Evolutionary conservation across 2,888 invertebrate species (phyloP), one percentile per base, ranked within the genome.

Genomic region (Dichetophora obliterata): DNA sequence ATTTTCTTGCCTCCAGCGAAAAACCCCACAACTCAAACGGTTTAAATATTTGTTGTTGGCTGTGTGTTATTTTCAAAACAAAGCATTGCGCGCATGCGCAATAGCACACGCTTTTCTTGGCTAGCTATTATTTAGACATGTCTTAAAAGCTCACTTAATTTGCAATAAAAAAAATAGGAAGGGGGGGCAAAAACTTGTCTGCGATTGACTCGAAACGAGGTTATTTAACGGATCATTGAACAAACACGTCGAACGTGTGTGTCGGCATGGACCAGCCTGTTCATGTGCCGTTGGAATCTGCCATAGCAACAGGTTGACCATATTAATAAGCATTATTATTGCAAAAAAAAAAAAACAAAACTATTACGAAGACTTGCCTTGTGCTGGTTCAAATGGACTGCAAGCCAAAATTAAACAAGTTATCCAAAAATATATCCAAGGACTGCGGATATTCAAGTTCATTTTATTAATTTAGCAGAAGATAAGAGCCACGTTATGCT

Each of bases 181-280:
- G 72, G 65, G 37, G 19, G 68, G 61, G 65, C 54, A 52, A 24
- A 63, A 50, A 37, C 34, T 8, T 43, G 52, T 48, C 27, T 65
- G 19, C 74, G 75, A 68, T 75, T 77, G 75, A 81, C 78, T 75
- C 70, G 69, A 81, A 82, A 81, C 77, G 82, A 80, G 83, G 83
- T 82, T 82, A 82, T 75, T 82, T 82, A 83, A 83, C 83, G 83
- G 83, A 79, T 81, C 80, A 82, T 81, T 79, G 76, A 75, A 69
- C 78, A 75, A 66, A 78, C 71, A n/a, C 59, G 37, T 72, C 59
- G 50, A 75, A 75, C 72, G 48, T 71, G 16, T 71, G 16, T 54
- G 65, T 52, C 66, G 43, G 11, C 50, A 2, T 22, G 24, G 48
- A 50, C 68, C 9, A 16, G 14, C 19, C 66, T 22, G 66, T n/a